Evolutionary conservation across 2,888 invertebrate genomes (phyloP).

Genomic region (Xanthorhoe spadicearia): DNA sequence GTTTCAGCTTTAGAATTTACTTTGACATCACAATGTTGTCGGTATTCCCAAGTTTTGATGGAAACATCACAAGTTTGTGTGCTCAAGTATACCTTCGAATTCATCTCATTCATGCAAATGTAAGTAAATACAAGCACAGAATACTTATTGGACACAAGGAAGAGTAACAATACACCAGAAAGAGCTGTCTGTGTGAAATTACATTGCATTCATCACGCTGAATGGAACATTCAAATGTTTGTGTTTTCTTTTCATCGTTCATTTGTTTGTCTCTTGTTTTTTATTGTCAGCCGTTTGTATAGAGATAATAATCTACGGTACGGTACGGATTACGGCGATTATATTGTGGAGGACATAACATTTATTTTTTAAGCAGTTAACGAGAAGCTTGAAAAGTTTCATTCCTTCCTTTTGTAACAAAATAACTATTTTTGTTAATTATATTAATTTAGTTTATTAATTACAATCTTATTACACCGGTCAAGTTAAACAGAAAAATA

Average conservation of each 20-base stretch:
- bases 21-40: not conserved
- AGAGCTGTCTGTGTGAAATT: conserved; percentile 16
- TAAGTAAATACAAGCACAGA: not conserved
- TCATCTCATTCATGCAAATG: conserved; percentile 10
- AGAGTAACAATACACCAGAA: conserved; percentile 17
- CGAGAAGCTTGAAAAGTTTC: too few species aligned
- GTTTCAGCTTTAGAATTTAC: too few species aligned
- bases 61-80: not conserved
- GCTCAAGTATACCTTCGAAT: not conserved
- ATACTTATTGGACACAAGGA: not conserved
- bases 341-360: too few species aligned
- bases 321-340: not conserved
- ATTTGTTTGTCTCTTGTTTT: not conserved
- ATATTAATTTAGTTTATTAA: too few species aligned
- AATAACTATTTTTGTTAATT: too few species aligned
- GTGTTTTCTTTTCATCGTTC: not conserved
- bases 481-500: too few species aligned
- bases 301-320: not conserved
- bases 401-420: too few species aligned
- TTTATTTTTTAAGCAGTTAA: too few species aligned
- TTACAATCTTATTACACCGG: too few species aligned
- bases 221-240: conserved; percentile 13
- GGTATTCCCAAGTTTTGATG: not conserved
- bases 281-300: not conserved
- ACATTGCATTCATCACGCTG: conserved; percentile 24